These are phyloP conservation scores for Drosophila arawakana DNA, from an alignment of 1,140 invertebrate species.

Conservation along the genomic window DNA sequence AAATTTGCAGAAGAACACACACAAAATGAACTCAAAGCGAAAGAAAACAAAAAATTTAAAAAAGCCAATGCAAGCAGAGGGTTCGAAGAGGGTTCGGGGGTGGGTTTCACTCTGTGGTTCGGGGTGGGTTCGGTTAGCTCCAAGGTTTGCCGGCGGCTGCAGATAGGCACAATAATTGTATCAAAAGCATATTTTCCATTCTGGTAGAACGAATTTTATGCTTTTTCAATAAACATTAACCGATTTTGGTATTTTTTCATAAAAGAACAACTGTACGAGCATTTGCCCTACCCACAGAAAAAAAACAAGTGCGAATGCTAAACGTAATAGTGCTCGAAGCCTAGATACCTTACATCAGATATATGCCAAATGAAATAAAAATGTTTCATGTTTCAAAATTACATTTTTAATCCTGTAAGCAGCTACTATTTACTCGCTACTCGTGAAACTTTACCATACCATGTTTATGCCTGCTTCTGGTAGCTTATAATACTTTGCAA, in stretches of 20 bases:
- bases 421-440: too few species aligned
- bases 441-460: too few species aligned
- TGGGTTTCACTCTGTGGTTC: conserved; percentile 49
- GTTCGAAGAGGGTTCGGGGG: conserved; percentile 31
- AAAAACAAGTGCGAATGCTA: conserved; percentile 26
- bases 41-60: conserved; percentile 58
- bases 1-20: conserved; percentile 34
- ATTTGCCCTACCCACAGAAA: conserved; percentile 27
- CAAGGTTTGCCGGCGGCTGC: conserved; percentile 59
- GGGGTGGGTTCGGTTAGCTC: conserved; percentile 53
- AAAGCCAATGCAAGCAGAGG: conserved; percentile 37
- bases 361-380: not conserved
- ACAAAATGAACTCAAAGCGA: conserved; percentile 75
- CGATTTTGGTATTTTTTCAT: conserved; percentile 84
- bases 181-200: conserved; percentile 85
- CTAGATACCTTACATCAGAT: conserved; percentile 3
- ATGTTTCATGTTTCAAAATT: not conserved
- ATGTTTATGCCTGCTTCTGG: too few species aligned
- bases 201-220: conserved; percentile 85
- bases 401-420: too few species aligned
- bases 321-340: not conserved
- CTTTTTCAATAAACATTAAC: conserved; percentile 85
- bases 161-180: conserved; percentile 84
- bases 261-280: conserved; percentile 43
- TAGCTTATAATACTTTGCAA: too few species aligned